Percentiles rank a stretch among this genome's conserved stretches.
Conservation (phyloP, 2,797 vertebrate genomes). For the Cryptoblepharus egeriae region DNA sequence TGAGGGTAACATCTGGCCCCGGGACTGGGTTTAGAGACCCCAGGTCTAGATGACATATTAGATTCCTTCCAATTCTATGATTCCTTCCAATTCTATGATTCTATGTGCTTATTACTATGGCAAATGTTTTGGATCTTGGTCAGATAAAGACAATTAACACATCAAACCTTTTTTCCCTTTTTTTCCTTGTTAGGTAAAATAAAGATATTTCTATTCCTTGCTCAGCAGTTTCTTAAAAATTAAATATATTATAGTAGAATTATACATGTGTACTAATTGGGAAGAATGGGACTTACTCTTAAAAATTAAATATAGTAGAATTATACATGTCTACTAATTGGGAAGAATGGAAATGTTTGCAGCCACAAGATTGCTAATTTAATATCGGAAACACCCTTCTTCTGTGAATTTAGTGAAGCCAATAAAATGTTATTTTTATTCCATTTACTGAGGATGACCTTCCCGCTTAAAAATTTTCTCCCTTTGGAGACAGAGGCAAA, state of each 20-base stretch:
- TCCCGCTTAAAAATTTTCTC: conserved; percentile 39
- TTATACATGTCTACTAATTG: no score
- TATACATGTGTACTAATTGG: no score
- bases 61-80: no score
- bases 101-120: background rate
- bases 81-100: no score
- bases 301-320: background rate
- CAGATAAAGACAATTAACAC: background rate
- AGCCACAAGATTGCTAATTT: background rate
- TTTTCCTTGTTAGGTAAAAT: background rate
- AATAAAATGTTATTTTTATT: background rate
- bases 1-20: no score
- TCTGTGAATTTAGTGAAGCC: background rate
- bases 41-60: no score
- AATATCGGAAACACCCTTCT: background rate
- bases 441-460: background rate
- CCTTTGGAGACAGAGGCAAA: conserved; percentile 33
- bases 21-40: no score
- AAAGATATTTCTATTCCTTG: background rate
- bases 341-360: no score
- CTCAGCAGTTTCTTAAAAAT: background rate
- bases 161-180: background rate
- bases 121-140: background rate
- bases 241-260: background rate
- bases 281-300: no score